phyloP scores from a whole-genome alignment of 2,113 vertebrate species.

The Syngnathoides biaculeatus region DNA sequence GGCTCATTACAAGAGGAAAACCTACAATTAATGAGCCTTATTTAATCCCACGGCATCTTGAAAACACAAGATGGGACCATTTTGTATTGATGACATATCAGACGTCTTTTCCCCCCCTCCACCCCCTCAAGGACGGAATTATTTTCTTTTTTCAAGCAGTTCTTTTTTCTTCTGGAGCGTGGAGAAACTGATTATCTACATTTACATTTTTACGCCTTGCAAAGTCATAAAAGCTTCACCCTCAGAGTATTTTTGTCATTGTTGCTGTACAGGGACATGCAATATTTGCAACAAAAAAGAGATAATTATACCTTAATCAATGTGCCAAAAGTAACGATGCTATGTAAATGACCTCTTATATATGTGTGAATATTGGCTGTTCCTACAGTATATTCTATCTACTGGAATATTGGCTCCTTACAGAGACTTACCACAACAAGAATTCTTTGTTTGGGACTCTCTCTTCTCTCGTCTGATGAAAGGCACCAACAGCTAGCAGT shows the following conservation, averaged over 20 bases:
- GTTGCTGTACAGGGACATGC: conserved; percentile 95
- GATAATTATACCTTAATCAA: conserved; percentile 76
- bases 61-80: conserved; percentile 92
- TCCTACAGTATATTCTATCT: conserved; percentile 70
- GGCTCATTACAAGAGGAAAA: conserved; percentile 81
- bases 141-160: conserved; percentile 78
- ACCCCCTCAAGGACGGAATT: conserved; percentile 82
- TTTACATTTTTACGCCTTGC: conserved; percentile 75
- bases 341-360: conserved; percentile 86
- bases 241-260: conserved; percentile 79
- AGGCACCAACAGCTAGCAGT: conserved; percentile 91
- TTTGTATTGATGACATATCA: conserved; percentile 93
- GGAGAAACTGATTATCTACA: conserved; percentile 84
- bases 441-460: conserved; percentile 84
- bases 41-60: conserved; percentile 79
- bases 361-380: conserved; percentile 84
- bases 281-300: conserved; percentile 85
- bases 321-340: conserved; percentile 98
- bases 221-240: conserved; percentile 73
- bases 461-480: conserved; percentile 74
- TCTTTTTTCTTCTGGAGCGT: conserved; percentile 76
- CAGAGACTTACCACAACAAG: conserved; percentile 85
- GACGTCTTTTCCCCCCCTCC: conserved; percentile 61
- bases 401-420: conserved; percentile 82
- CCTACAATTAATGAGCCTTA: conserved; percentile 65